Evolutionary conservation across 2,113 vertebrate species (phyloP).

Genomic region (Casuarius casuarius): DNA sequence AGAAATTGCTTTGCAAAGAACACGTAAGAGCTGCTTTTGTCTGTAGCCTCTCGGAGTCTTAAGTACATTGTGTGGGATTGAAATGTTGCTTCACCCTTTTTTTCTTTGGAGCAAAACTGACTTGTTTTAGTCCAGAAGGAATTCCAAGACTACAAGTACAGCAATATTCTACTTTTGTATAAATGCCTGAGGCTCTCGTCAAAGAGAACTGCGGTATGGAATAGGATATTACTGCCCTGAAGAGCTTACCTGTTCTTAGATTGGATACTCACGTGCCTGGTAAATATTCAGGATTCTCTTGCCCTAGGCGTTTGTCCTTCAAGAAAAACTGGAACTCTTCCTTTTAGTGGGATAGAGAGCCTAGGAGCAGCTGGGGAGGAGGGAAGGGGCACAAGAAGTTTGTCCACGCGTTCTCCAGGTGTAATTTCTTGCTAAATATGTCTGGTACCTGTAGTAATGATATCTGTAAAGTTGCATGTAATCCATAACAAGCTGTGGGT

Average conservation of each 20-base stretch:
- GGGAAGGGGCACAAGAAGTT: not conserved
- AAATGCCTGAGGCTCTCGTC: not conserved
- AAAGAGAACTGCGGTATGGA: not conserved
- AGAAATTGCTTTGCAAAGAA: not conserved
- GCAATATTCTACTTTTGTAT: not conserved
- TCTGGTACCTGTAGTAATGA: not conserved
- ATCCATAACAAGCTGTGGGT: not conserved
- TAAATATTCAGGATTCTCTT: not conserved
- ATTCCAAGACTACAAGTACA: not conserved
- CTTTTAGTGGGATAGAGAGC: not conserved
- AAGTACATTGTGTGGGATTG: not conserved
- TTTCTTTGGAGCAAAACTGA: not conserved
- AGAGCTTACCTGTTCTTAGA: not conserved
- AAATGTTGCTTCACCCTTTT: not conserved
- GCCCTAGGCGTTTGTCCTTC: not conserved
- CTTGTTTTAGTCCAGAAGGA: not conserved
- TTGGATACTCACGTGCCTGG: not conserved
- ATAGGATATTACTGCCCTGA: not conserved
- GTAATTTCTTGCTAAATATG: not conserved
- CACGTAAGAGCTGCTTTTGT: not conserved
- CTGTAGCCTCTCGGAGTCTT: not conserved
- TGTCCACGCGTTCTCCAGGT: not conserved
- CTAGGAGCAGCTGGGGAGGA: not conserved
- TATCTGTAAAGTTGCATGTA: accelerated
- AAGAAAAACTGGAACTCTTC: not conserved